A percentile compares a stretch with the other conserved stretches of the same genome.
phyloP scores from a whole-genome alignment of 2,888 invertebrate species.

The Lithophane socia region DNA sequence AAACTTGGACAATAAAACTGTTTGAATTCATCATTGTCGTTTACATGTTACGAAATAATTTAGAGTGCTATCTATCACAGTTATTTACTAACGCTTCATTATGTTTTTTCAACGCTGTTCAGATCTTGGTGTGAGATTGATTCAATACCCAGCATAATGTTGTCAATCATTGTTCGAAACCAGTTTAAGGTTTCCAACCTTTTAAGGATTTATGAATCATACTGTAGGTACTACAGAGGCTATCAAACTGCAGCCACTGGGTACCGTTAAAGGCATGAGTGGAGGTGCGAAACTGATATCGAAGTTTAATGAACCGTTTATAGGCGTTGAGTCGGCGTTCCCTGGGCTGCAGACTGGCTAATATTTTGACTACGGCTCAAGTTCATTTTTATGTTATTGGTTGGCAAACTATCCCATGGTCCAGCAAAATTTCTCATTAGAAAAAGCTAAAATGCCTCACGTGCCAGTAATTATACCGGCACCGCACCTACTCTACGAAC shows the following conservation, averaged over 20 bases:
- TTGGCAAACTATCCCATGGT: not conserved
- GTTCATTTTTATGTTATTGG: not conserved
- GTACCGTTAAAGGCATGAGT: not conserved
- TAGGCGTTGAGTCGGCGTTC: not conserved
- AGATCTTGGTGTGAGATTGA: not conserved
- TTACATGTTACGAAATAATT: conserved; percentile 7
- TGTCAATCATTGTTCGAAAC: not conserved
- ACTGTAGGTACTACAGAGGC: not conserved
- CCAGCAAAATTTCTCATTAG: too few relatives aligned
- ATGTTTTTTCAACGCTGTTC: not conserved
- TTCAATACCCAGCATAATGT: not conserved
- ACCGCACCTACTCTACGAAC: not conserved
- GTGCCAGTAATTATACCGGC: not conserved
- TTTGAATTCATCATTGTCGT: not conserved
- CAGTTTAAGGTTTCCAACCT: not conserved
- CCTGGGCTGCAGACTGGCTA: not conserved
- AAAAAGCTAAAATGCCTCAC: not conserved
- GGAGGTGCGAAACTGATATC: not conserved
- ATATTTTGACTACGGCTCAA: not conserved
- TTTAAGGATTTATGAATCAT: conserved; percentile 22
- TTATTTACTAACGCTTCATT: not conserved
- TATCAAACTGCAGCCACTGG: not conserved
- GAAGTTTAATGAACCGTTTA: conserved; percentile 23
- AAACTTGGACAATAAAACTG: conserved; percentile 22
- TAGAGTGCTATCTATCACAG: not conserved